Conservation (phyloP, 2,888 invertebrate genomes). For the Perithous albicinctus region DNA sequence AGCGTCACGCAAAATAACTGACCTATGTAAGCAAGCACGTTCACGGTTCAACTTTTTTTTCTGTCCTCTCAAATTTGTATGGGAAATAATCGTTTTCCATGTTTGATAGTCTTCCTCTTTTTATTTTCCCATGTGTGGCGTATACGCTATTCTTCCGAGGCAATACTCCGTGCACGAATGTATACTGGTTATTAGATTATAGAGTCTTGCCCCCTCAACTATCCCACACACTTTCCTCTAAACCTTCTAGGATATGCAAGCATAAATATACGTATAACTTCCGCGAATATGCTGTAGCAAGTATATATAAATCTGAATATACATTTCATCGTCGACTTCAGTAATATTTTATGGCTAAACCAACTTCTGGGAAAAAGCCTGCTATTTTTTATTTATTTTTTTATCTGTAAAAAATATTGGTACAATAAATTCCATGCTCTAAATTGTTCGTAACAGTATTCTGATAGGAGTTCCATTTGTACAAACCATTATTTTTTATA, state of each 20-base stretch:
- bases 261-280: constrained; percentile 10
- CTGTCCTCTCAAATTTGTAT: not conserved
- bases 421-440: no score
- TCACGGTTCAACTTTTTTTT: not conserved
- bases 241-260: not conserved
- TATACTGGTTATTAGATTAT: constrained; percentile 20
- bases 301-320: not conserved
- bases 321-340: not conserved
- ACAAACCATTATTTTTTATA: no score
- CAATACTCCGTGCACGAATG: not conserved
- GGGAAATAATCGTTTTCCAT: not conserved
- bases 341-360: not conserved
- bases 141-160: not conserved
- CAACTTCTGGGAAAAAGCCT: no score
- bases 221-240: not conserved
- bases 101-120: not conserved
- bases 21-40: not conserved
- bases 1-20: not conserved
- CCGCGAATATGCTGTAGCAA: not conserved
- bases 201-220: constrained; percentile 1
- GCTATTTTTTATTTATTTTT: no score
- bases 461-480: no score
- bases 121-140: not conserved
- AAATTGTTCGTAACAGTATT: no score
- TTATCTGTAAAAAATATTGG: no score